Percentiles rank a stretch among this genome's conserved stretches.
These are phyloP conservation scores for Apis mellifera DNA, from an alignment of 1,140 invertebrate genomes.

Conservation along the genomic window Amel_HAv3.1 CM009938.2:2801501-2802000, in stretches of 20 bases:
- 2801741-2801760: constrained; percentile 97
- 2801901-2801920: constrained; percentile 91
- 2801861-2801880: constrained; percentile 96
- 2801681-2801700: constrained; percentile 96
- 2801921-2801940: constrained; percentile 85
- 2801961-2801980: constrained; percentile 90
- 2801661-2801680: constrained; percentile 90
- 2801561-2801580: constrained; percentile 15
- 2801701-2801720: constrained; percentile 99
- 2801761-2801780: constrained; percentile 97
- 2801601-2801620: constrained; percentile 95
- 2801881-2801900: constrained; percentile 98
- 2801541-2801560: background rate
- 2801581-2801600: constrained; percentile 89
- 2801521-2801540: constrained; percentile 48
- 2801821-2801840: background rate
- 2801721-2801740: constrained; percentile 93
- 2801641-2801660: constrained; percentile 97
- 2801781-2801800: constrained; percentile 69
- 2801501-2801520: constrained; percentile 90
- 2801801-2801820: background rate
- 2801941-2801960: constrained; percentile 94
- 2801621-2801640: constrained; percentile 98
- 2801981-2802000: constrained; percentile 92
- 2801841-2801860: constrained; percentile 93